Percentiles rank a stretch among this genome's conserved stretches.
phyloP scores from a whole-genome alignment of 2,113 vertebrate species.

The Merops nubicus region DNA sequence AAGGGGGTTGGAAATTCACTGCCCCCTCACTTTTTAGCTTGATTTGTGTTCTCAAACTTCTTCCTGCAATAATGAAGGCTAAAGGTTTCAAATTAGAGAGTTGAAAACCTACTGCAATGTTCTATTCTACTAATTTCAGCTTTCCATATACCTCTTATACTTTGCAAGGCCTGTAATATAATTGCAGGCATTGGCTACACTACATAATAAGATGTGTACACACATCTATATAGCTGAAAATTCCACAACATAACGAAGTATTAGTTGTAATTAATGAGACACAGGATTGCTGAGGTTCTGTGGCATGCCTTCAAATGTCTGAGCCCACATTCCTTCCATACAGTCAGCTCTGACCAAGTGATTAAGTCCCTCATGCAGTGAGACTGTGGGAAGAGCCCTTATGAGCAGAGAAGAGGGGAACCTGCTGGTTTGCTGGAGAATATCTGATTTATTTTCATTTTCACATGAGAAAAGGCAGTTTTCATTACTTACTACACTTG shows the following conservation, averaged over 20 bases:
- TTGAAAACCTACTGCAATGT: neutral
- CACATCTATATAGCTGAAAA: neutral
- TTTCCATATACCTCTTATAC: neutral
- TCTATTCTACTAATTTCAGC: neutral
- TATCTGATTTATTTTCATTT: conserved; percentile 3
- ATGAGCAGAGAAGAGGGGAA: neutral
- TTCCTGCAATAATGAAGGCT: neutral
- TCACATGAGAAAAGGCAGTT: conserved; percentile 16
- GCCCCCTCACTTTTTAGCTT: neutral
- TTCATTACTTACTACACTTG: neutral
- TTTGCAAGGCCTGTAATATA: neutral
- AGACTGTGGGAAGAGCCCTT: conserved; percentile 4
- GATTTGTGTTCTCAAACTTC: conserved; percentile 15
- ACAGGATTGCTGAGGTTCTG: neutral
- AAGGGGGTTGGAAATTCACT: neutral
- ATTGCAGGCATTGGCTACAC: neutral
- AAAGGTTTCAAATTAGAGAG: neutral
- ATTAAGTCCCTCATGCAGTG: neutral
- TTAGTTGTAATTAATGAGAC: conserved; percentile 1
- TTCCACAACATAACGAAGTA: neutral
- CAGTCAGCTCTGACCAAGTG: neutral
- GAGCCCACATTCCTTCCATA: conserved; percentile 33
- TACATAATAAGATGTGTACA: neutral
- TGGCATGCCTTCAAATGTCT: neutral
- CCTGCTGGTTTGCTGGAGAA: conserved; percentile 30